A percentile compares a stretch with the other conserved stretches of the same genome.
Evolutionary conservation across 1,140 invertebrate genomes (phyloP).

Genomic region (Phenacoccus solenopsis): DNA sequence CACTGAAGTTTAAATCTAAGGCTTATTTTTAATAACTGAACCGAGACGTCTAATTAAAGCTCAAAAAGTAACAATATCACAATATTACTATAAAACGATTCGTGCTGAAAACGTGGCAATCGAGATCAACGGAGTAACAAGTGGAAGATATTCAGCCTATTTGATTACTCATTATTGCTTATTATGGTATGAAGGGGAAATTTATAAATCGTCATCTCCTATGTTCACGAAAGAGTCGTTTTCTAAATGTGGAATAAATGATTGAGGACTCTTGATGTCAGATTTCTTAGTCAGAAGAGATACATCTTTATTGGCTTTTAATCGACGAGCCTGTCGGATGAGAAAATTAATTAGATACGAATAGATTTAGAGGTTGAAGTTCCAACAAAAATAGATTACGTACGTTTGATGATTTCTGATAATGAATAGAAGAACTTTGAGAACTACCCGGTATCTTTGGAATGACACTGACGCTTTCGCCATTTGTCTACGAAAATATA

Average conservation of each 20-base stretch:
- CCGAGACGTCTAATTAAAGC: background rate
- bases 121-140: background rate
- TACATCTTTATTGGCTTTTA: constrained; percentile 23
- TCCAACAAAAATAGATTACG: background rate
- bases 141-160: no score
- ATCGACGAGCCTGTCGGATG: constrained; percentile 19
- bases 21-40: background rate
- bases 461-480: constrained; percentile 40
- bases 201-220: constrained; percentile 28
- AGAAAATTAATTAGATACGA: background rate
- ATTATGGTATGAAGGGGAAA: background rate
- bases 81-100: background rate
- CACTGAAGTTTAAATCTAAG: no score
- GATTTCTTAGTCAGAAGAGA: constrained; percentile 25
- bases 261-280: constrained; percentile 19
- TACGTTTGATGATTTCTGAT: background rate
- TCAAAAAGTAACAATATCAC: background rate
- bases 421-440: background rate
- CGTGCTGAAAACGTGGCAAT: background rate
- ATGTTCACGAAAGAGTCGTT: constrained; percentile 29
- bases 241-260: constrained; percentile 23
- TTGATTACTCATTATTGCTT: no score
- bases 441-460: constrained; percentile 33
- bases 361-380: background rate
- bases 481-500: constrained; percentile 28